Conservation (phyloP, 2,888 invertebrate genomes). For the Deroplatys truncata region DNA sequence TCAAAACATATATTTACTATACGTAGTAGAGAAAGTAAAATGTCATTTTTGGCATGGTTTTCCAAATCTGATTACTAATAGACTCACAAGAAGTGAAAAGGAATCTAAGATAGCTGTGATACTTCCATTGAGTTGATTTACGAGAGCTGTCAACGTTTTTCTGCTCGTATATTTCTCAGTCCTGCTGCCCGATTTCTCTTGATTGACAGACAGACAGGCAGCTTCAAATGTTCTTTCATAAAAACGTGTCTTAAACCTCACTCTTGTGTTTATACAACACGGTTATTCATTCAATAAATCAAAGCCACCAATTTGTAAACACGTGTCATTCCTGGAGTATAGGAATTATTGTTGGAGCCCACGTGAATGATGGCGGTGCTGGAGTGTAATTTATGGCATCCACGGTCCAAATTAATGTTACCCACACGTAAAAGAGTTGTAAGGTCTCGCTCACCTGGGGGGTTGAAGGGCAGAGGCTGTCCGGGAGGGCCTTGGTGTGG, state of each 20-base stretch:
- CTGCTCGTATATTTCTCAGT: background rate
- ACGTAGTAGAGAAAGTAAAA: no score
- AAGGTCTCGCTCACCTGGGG: constrained; percentile 58
- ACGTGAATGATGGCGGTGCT: background rate
- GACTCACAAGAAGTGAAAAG: no score
- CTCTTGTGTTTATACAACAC: background rate
- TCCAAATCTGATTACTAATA: no score
- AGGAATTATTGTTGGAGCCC: background rate
- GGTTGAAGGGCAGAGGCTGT: constrained; percentile 66
- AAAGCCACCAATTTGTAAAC: background rate
- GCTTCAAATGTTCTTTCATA: no score
- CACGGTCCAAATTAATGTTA: background rate
- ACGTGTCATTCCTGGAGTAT: background rate
- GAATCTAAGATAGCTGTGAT: background rate
- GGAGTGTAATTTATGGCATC: no score
- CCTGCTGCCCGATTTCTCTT: background rate
- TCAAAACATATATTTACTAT: no score
- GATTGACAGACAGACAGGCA: background rate
- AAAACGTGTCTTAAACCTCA: no score
- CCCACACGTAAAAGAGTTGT: background rate
- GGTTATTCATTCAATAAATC: background rate
- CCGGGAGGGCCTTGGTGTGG: constrained; percentile 60
- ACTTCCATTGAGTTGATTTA: background rate
- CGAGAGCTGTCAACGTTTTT: background rate
- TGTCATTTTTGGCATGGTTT: no score